These are phyloP conservation scores for Loxodonta africana DNA, from an alignment of 2,113 vertebrate species.

Conservation along the genomic window DNA sequence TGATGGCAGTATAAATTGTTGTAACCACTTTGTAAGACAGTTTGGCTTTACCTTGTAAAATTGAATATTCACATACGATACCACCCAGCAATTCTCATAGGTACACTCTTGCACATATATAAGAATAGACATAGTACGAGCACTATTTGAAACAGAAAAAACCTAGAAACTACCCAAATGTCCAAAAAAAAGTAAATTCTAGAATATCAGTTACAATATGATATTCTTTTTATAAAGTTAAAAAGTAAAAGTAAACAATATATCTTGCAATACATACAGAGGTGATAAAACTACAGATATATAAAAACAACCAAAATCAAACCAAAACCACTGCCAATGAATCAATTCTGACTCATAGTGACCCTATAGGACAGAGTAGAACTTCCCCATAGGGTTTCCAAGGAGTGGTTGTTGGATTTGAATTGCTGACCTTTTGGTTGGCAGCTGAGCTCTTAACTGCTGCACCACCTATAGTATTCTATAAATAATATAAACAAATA, in stretches of 20 bases:
- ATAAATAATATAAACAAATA: neutral
- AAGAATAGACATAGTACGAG: neutral
- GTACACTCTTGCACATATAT: neutral
- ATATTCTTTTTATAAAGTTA: neutral
- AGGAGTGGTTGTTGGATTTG: too few relatives aligned
- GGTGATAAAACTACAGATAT: neutral
- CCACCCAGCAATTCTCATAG: neutral
- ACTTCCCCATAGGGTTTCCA: too few relatives aligned
- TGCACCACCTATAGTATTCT: too few relatives aligned
- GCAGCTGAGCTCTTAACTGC: too few relatives aligned
- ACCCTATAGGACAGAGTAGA: too few relatives aligned
- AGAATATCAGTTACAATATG: neutral
- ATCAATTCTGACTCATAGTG: too few relatives aligned
- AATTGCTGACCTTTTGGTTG: too few relatives aligned
- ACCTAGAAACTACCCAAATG: too few relatives aligned
- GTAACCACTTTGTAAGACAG: neutral
- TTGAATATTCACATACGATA: neutral
- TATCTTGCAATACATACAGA: neutral
- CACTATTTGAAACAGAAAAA: too few relatives aligned
- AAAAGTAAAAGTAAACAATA: neutral
- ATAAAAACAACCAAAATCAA: neutral
- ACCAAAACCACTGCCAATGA: too few relatives aligned
- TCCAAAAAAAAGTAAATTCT: neutral
- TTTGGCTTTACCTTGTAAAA: slow-evolving; percentile 1
- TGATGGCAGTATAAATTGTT: neutral